Evolutionary conservation across 2,113 vertebrate genomes (phyloP).

Genomic region (Brachionichthys hirsutus): DNA sequence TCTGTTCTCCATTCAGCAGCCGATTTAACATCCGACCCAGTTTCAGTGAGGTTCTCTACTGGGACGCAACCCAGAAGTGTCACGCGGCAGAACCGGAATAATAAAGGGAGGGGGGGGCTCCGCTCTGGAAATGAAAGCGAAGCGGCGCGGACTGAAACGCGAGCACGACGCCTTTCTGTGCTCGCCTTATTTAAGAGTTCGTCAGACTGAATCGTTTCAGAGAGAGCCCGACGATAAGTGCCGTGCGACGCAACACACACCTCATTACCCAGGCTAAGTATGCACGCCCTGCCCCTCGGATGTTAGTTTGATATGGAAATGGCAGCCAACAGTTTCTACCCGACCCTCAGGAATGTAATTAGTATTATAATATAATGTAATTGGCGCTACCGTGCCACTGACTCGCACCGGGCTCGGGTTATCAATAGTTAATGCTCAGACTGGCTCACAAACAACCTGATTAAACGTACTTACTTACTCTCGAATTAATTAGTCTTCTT

Average conservation of each 20-base stretch:
- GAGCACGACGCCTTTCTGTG: constrained; percentile 13
- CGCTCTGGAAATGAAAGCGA: constrained; percentile 51
- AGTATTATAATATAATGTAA: constrained; percentile 63
- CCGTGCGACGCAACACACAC: constrained; percentile 46
- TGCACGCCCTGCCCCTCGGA: constrained; percentile 45
- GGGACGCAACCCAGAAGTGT: constrained; percentile 82
- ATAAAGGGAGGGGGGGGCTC: constrained; percentile 51
- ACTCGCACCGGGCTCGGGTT: constrained; percentile 36
- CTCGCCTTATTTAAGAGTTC: constrained; percentile 20
- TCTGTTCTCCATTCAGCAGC: constrained; percentile 69
- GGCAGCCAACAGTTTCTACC: constrained; percentile 57
- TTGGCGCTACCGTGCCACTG: constrained; percentile 49
- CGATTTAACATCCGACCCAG: constrained; percentile 77
- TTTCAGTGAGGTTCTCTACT: constrained; percentile 72
- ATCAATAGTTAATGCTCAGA: constrained; percentile 65
- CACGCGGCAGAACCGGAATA: constrained; percentile 72
- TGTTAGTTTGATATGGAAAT: constrained; percentile 58
- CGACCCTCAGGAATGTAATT: constrained; percentile 59
- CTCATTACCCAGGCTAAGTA: constrained; percentile 49
- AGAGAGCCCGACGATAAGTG: constrained; percentile 27
- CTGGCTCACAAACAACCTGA: constrained; percentile 66
- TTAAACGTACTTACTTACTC: constrained; percentile 56
- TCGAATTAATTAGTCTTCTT: no score
- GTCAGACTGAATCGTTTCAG: constrained; percentile 25
- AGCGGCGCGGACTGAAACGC: constrained; percentile 32